These are phyloP conservation scores for Spilarctia lutea DNA, from an alignment of 2,888 invertebrate species.

Conservation along the genomic window DNA sequence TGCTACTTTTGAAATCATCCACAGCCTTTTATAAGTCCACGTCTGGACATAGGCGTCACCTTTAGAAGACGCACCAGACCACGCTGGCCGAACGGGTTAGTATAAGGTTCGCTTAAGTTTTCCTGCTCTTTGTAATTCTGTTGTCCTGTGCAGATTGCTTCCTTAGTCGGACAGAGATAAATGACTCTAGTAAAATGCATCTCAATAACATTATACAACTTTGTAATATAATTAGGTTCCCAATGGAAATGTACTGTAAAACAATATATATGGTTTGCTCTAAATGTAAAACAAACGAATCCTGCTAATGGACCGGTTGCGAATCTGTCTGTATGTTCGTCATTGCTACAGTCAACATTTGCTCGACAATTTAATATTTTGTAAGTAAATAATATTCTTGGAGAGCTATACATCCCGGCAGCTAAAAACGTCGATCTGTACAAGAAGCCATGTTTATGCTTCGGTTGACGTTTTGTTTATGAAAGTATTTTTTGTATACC, in stretches of 20 bases:
- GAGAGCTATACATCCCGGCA: slow-evolving; percentile 10
- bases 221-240: slow-evolving; percentile 35
- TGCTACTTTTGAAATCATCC: too few relatives aligned
- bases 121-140: too few relatives aligned
- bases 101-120: too few relatives aligned
- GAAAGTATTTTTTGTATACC: too few relatives aligned
- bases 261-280: slow-evolving; percentile 71
- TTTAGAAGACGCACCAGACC: too few relatives aligned
- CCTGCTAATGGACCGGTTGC: slow-evolving; percentile 70
- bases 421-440: not conserved
- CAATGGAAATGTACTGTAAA: slow-evolving; percentile 72
- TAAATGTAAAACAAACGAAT: slow-evolving; percentile 69
- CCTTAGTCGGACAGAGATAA: too few relatives aligned
- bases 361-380: slow-evolving; percentile 66
- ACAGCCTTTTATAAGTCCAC: too few relatives aligned
- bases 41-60: too few relatives aligned
- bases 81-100: too few relatives aligned
- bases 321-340: slow-evolving; percentile 62
- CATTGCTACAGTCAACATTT: slow-evolving; percentile 63
- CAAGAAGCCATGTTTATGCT: not conserved
- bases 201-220: not conserved
- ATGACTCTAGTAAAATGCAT: not conserved
- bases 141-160: too few relatives aligned
- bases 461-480: not conserved
- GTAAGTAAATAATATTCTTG: slow-evolving; percentile 64